phyloP scores from a whole-genome alignment of 2,113 vertebrate species.

The Sturnira hondurensis region DNA sequence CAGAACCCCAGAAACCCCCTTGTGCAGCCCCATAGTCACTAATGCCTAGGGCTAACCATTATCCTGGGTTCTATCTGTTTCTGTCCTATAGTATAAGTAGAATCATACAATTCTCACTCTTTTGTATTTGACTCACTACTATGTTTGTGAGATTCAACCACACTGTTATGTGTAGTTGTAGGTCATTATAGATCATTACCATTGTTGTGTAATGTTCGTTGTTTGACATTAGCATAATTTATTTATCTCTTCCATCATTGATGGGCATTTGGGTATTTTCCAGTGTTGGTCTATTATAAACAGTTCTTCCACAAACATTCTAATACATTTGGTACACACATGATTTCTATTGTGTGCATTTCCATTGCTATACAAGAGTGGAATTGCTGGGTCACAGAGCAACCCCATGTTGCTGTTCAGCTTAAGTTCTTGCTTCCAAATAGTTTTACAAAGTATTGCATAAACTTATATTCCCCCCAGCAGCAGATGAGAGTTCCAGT shows the following conservation, averaged over 20 bases:
- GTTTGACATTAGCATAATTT: not conserved
- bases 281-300: not conserved
- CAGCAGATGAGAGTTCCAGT: not conserved
- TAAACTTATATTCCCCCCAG: not conserved
- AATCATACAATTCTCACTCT: not conserved
- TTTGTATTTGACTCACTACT: not conserved
- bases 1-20: not conserved
- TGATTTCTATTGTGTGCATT: not conserved
- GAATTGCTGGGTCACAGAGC: not conserved
- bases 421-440: not conserved
- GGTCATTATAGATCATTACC: not conserved
- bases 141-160: not conserved
- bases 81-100: not conserved
- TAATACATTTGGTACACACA: not conserved
- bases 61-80: not conserved
- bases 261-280: not conserved
- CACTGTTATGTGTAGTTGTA: not conserved
- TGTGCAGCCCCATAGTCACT: fast-evolving
- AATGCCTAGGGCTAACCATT: not conserved
- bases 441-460: not conserved
- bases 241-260: not conserved
- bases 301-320: not conserved
- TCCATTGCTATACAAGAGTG: not conserved
- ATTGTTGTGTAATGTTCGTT: not conserved
- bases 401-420: not conserved